Conservation (phyloP, 2,888 invertebrate genomes). For the Aphrophora alni region DNA sequence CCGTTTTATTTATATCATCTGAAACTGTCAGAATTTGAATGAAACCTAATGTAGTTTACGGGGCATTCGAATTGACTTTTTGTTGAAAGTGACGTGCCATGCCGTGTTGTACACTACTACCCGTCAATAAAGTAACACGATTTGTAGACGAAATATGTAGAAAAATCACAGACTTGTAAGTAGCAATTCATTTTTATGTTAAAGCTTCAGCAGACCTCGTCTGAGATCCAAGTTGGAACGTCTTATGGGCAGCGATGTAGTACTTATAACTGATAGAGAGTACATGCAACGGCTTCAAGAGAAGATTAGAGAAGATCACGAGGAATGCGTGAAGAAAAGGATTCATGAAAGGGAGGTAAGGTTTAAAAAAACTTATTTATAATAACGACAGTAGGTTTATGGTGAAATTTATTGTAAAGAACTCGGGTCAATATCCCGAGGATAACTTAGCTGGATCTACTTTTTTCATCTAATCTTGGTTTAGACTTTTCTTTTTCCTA, state of each 20-base stretch:
- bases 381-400: background rate
- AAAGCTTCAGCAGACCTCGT: conserved; percentile 68
- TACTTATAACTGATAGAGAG: conserved; percentile 69
- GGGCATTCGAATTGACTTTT: background rate
- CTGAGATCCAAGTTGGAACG: conserved; percentile 70
- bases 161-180: background rate
- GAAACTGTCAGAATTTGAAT: background rate
- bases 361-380: too few relatives aligned
- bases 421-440: too few relatives aligned
- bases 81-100: background rate
- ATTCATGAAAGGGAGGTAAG: conserved; percentile 68
- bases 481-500: too few relatives aligned
- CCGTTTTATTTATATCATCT: background rate
- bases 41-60: background rate
- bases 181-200: conserved; percentile 40
- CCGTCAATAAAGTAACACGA: background rate
- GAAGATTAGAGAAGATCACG: conserved; percentile 68
- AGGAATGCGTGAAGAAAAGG: conserved; percentile 67
- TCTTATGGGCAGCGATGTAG: conserved; percentile 73
- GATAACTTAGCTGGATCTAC: too few relatives aligned
- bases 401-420: too few relatives aligned
- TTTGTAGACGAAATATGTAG: background rate
- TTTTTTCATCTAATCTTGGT: too few relatives aligned
- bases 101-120: background rate
- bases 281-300: conserved; percentile 72